Evolutionary conservation across 2,113 vertebrate genomes (phyloP).

Genomic region (Entomyzon cyanotis): DNA sequence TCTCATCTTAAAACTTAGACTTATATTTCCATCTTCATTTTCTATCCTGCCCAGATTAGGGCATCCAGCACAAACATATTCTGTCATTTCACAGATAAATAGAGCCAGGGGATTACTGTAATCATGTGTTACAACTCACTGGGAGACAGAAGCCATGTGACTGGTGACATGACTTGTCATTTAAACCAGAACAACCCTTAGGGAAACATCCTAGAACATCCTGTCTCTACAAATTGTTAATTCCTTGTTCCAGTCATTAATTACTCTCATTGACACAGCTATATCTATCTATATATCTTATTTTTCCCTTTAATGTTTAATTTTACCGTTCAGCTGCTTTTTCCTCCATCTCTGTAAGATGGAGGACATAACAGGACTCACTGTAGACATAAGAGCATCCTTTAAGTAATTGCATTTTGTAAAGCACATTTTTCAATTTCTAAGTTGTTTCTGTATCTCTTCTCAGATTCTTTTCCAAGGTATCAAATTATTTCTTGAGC

Average conservation of each 20-base stretch:
- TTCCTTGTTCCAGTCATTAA: background rate
- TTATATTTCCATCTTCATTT: background rate
- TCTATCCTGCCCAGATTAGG: background rate
- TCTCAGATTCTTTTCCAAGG: background rate
- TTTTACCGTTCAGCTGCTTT: background rate
- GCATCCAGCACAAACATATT: background rate
- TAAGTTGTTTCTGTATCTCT: background rate
- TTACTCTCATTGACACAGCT: background rate
- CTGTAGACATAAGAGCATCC: background rate
- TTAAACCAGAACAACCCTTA: slow-evolving; percentile 4
- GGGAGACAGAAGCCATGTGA: background rate
- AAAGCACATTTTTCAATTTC: background rate
- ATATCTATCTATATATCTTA: background rate
- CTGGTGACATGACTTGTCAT: background rate
- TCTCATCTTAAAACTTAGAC: background rate
- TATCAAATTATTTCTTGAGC: background rate
- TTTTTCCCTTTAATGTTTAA: background rate
- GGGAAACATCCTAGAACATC: background rate
- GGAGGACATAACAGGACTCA: background rate
- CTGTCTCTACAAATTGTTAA: background rate
- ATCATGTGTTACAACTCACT: background rate
- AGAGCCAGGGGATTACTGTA: slow-evolving; percentile 11
- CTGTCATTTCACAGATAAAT: background rate
- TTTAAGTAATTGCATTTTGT: background rate
- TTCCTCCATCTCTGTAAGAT: background rate